Evolutionary conservation across 2,888 invertebrate genomes (phyloP).

Genomic region (Graphium colonna): DNA sequence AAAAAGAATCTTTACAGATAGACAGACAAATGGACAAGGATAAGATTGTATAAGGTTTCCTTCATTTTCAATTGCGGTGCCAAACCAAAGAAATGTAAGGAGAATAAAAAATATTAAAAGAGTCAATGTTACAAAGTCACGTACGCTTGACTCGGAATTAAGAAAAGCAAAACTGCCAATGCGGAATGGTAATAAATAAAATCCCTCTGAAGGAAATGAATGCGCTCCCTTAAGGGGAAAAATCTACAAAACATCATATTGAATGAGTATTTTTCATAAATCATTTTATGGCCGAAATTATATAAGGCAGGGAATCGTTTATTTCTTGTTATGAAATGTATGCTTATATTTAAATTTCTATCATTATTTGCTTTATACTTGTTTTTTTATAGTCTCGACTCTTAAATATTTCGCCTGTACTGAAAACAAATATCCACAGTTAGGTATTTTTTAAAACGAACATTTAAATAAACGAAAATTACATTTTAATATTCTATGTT

Average conservation of each 20-base stretch:
- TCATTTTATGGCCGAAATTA: constrained; percentile 9
- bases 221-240: constrained; percentile 6
- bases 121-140: neutral
- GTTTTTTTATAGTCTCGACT: too few species aligned
- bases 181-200: constrained; percentile 17
- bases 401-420: too few species aligned
- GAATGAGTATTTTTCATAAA: constrained; percentile 10
- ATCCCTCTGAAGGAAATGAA: constrained; percentile 7
- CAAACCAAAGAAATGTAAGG: too few species aligned
- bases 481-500: too few species aligned
- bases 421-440: too few species aligned
- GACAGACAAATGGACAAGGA: too few species aligned
- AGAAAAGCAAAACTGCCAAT: neutral
- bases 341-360: neutral
- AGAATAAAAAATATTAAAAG: neutral
- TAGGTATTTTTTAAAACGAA: too few species aligned
- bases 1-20: too few species aligned
- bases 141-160: constrained; percentile 5
- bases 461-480: too few species aligned
- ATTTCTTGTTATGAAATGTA: neutral
- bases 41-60: too few species aligned
- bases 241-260: constrained; percentile 7
- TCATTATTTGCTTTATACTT: too few species aligned
- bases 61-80: too few species aligned
- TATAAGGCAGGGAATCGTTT: neutral